These are phyloP conservation scores for Tupiocoris notatus DNA, from an alignment of 2,888 invertebrate genomes.

Conservation along the genomic window DNA sequence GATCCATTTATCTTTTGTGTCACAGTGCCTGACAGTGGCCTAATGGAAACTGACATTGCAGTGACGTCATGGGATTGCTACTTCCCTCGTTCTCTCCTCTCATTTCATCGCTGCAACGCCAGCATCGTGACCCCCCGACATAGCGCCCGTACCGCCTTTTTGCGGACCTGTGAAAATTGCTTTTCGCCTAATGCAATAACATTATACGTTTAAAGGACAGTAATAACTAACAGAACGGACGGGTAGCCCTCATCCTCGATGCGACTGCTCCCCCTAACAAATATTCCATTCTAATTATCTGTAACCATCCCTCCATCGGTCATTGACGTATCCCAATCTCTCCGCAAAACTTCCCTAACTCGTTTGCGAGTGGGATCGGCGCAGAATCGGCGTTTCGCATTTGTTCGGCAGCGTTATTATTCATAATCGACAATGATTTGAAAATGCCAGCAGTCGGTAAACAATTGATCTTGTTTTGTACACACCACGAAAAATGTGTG, in stretches of 20 bases:
- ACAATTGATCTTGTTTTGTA: no score
- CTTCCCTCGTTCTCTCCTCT: constrained; percentile 43
- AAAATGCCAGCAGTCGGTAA: no score
- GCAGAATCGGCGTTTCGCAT: no score
- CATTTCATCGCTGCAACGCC: constrained; percentile 42
- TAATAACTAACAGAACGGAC: constrained; percentile 37
- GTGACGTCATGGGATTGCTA: constrained; percentile 45
- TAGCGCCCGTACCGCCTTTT: constrained; percentile 31
- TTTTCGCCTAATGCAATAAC: constrained; percentile 45
- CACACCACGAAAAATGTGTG: no score
- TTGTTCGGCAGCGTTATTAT: background rate
- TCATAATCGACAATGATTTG: background rate
- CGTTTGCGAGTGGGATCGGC: no score
- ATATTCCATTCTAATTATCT: background rate
- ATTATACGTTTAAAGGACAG: constrained; percentile 39
- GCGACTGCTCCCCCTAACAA: constrained; percentile 6
- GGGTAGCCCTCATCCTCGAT: constrained; percentile 2
- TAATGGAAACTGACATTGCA: constrained; percentile 44
- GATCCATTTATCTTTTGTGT: constrained; percentile 47
- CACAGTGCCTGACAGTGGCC: constrained; percentile 43
- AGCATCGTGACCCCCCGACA: constrained; percentile 37
- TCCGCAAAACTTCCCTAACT: background rate
- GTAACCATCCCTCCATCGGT: background rate
- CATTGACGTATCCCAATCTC: background rate
- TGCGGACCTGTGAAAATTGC: constrained; percentile 46